Percentiles rank a stretch among this genome's conserved stretches.
Evolutionary conservation across 2,797 vertebrate genomes (phyloP).

Genomic region (Chloroceryle amazona): DNA sequence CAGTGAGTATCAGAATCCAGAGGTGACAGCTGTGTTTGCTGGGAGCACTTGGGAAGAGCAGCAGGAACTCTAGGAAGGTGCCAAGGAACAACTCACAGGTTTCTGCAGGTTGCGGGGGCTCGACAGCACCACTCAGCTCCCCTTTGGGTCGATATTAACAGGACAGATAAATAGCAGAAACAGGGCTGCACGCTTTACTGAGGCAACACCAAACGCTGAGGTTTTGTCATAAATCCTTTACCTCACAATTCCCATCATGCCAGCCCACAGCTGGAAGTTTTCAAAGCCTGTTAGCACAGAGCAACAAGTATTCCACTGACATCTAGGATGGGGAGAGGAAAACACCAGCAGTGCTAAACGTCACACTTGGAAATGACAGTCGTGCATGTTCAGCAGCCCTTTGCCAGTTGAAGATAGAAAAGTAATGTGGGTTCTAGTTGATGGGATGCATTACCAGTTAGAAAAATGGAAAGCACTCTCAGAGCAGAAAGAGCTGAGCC

Average conservation of each 20-base stretch:
- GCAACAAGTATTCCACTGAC: background rate
- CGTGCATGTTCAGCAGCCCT: background rate
- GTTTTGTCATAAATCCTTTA: background rate
- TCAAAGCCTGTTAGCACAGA: background rate
- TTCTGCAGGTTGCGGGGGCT: background rate
- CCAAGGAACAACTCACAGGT: background rate
- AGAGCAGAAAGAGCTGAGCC: background rate
- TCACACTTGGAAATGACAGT: background rate
- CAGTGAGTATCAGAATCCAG: background rate
- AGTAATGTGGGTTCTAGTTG: background rate
- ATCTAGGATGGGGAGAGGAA: background rate
- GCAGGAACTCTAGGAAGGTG: background rate
- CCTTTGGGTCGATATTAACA: background rate
- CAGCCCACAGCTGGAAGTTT: background rate
- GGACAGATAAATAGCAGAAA: background rate
- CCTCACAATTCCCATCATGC: background rate
- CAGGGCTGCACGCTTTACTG: background rate
- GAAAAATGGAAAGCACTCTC: background rate
- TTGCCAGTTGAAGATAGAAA: background rate
- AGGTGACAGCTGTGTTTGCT: background rate
- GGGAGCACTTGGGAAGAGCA: background rate
- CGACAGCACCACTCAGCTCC: background rate
- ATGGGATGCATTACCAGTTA: background rate
- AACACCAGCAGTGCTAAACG: background rate
- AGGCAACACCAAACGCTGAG: background rate